Conservation (phyloP, 2,888 invertebrate genomes). For the Drosophila koepferae region DNA sequence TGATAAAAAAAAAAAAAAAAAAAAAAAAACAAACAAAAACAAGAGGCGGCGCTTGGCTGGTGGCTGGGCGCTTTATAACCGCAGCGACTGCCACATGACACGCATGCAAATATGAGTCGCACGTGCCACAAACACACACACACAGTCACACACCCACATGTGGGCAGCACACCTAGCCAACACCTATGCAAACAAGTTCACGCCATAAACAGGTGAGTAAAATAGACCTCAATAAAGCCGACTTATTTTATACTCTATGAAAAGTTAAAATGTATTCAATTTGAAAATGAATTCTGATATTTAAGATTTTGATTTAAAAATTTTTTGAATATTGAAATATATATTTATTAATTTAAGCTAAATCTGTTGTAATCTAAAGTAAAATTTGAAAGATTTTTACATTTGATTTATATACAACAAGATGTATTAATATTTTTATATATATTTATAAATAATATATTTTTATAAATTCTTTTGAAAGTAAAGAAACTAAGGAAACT, state of each 20-base stretch:
- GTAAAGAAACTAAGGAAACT: too few species aligned
- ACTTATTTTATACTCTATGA: slow-evolving; percentile 26
- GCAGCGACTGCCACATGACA: slow-evolving; percentile 78
- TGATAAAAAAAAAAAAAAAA: slow-evolving; percentile 47
- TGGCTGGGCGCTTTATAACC: slow-evolving; percentile 57
- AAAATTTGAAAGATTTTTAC: too few species aligned
- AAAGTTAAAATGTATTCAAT: not conserved
- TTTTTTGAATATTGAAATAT: not conserved
- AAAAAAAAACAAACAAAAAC: slow-evolving; percentile 57
- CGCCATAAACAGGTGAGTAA: slow-evolving; percentile 62
- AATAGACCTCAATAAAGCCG: not conserved
- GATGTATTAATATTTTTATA: too few species aligned
- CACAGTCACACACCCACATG: slow-evolving; percentile 41
- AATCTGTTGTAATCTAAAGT: too few species aligned
- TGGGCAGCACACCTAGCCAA: slow-evolving; percentile 50
- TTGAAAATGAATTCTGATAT: not conserved
- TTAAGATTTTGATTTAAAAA: not conserved
- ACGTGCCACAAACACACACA: slow-evolving; percentile 65
- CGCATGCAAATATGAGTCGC: slow-evolving; percentile 81
- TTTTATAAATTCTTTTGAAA: too few species aligned
- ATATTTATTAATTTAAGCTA: not conserved
- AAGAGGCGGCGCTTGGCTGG: slow-evolving; percentile 53
- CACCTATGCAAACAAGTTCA: slow-evolving; percentile 74
- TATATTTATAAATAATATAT: too few species aligned
- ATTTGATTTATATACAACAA: too few species aligned